Evolutionary conservation across 2,797 vertebrate genomes (phyloP), one percentile per base, ranked within the genome.

Genomic region (Danio aesculapii): DNA sequence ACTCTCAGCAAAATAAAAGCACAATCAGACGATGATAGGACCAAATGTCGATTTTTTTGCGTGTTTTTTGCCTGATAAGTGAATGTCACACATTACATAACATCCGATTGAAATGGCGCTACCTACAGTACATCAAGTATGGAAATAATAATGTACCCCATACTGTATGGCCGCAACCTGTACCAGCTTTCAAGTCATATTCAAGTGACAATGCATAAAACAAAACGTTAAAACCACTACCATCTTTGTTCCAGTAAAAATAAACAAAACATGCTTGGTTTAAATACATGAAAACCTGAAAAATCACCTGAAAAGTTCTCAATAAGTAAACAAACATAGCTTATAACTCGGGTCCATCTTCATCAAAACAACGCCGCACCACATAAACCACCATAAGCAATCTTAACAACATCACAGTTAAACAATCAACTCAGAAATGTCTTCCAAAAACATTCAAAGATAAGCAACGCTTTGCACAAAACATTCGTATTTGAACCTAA

Each of bases 101-200:
- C 11, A 75, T 71, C 13, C 16, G 59, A 74, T 64, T 74, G 8
- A 73, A 79, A 64, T 64, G 55, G 63, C 44, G 69, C 66, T 72
- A 79, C 47, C 49, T 61, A 72, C 21, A 74, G 46, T 30, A 72
- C 46, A 74, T 75, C 59, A 79, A 66, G 47, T 81, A 75, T 75
- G 53, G 30, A 84, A 86, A 81, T 79, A 55, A 39, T 46, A 55
- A 39, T 46, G 64, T 55, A 64, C 13, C 39, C 43, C 50, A 12
- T 72, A 44, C 69, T 44, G 52, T 78, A 71, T 66, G 62, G 73
- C 52, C 53, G 79, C 52, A 75, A 61, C n/a, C 75, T 58, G 71
- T 47, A 75, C 70, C 70, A 68, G 62, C 47, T 72, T 85, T 81
- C 69, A 74, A 71, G 63, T 84, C 62, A 82, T 75, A 81, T 80